Base-by-base conservation (phyloP, 2,888 invertebrate genomes). In the Acanthacorydalis orientalis region DNA sequence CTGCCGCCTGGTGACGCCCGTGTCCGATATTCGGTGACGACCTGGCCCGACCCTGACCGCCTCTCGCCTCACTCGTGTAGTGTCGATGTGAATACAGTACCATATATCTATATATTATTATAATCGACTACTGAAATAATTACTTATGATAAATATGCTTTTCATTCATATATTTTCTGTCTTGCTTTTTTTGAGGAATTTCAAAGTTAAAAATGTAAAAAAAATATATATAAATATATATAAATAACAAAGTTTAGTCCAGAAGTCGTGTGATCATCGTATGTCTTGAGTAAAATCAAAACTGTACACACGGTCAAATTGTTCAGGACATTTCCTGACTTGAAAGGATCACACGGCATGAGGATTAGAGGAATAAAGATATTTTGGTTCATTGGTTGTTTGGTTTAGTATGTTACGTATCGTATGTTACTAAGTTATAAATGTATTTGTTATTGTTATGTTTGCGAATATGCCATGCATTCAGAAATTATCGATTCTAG, bases 321-420 rank as follows among this genome's bases (percentile, higher is more conserved):
- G 37, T 37, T n/a, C 6, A 12, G 12, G 37, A 14, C n/a, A 31
- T 12, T 12, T 31, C 12, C 6, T 31, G 10, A 31, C 46, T 48
- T 47, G 44, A 48, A 50, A 46, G 49, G 51, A 56, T 58, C 59
- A 60, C 59, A 58, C 59, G 57, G 60, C 58, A 54, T 57, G 51
- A 55, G 58, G 59, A 60, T 61, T 60, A 59, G 59, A 59, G 59
- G 60, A 59, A 59, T 59, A 57, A 53, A 52, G 53, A 53, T 56
- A 34, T 48, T 48, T 48, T 44, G 43, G 41, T 47, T 41, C 41
- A 41, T 46, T 41, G 50, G 47, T 51, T 52, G 47, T 48, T 51
- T 47, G 48, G 47, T 50, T 48, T 39, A 49, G 51, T 50, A 50
- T 48, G 47, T 51, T 47, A 38, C 16, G 14, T 39, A 15, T 39